Conservation (phyloP, 2,888 invertebrate genomes). For the Dryocosmus kuriphilus region DNA sequence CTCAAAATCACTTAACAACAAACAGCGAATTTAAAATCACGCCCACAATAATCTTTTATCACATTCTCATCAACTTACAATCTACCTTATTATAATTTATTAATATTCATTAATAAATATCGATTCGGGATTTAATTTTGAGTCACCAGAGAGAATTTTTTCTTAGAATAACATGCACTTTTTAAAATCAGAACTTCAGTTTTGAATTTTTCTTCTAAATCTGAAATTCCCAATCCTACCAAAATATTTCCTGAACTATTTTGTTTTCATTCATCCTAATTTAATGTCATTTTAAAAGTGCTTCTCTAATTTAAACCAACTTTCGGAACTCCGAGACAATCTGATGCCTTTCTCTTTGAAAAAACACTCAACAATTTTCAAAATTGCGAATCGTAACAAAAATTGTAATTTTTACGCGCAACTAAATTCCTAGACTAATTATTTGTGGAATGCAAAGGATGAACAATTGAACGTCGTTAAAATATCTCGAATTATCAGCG, state of each 20-base stretch:
- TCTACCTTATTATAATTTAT: constrained; percentile 45
- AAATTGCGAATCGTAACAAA: neutral
- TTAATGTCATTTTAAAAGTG: neutral
- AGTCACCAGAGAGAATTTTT: neutral
- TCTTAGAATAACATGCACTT: neutral
- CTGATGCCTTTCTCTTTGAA: constrained; percentile 26
- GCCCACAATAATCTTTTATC: constrained; percentile 21
- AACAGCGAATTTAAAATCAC: constrained; percentile 36
- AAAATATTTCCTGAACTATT: neutral
- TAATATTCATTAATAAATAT: constrained; percentile 47
- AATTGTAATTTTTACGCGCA: constrained; percentile 8
- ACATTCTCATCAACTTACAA: constrained; percentile 42
- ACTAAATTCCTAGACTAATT: constrained; percentile 7
- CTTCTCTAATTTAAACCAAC: constrained; percentile 9
- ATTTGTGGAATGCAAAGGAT: constrained; percentile 25
- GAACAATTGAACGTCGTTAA: constrained; percentile 19
- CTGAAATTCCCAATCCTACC: neutral
- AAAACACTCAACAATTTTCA: constrained; percentile 9
- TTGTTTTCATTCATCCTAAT: neutral
- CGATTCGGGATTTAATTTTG: neutral
- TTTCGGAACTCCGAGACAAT: neutral
- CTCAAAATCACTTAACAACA: constrained; percentile 24
- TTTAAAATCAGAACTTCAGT: neutral
- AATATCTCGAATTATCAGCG: constrained; percentile 13
- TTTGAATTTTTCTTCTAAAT: neutral